Percentiles rank a stretch among this genome's conserved stretches.
Evolutionary conservation across 1,140 invertebrate species (phyloP).

Genomic region (Probaryconus sp.): DNA sequence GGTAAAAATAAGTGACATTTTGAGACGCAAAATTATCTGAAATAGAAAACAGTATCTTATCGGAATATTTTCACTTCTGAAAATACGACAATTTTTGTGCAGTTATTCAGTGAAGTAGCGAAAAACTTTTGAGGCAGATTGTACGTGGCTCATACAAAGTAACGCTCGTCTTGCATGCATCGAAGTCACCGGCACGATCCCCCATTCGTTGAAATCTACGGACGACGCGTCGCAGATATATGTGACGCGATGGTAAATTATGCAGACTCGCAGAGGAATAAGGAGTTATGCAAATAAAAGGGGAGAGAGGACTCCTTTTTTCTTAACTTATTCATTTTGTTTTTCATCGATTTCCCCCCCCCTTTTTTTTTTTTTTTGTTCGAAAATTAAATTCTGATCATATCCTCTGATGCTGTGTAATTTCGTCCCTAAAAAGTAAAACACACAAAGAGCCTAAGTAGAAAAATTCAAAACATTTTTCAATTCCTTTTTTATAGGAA

Average conservation of each 20-base stretch:
- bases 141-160: slow-evolving; percentile 40
- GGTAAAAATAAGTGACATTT: too few relatives aligned
- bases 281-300: slow-evolving; percentile 53
- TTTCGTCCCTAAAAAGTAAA: too few relatives aligned
- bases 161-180: slow-evolving; percentile 54
- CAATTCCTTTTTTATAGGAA: background rate
- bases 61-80: too few relatives aligned
- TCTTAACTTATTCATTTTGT: too few relatives aligned
- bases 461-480: too few relatives aligned
- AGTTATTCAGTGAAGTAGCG: too few relatives aligned
- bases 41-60: too few relatives aligned
- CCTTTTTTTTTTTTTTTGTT: slow-evolving; percentile 15
- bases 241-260: slow-evolving; percentile 52
- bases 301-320: slow-evolving; percentile 12
- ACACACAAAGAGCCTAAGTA: too few relatives aligned
- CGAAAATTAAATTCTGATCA: too few relatives aligned
- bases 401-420: too few relatives aligned
- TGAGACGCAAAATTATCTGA: too few relatives aligned
- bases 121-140: slow-evolving; percentile 39
- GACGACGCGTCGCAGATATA: slow-evolving; percentile 48
- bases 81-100: too few relatives aligned
- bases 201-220: slow-evolving; percentile 53
- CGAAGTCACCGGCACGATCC: slow-evolving; percentile 44
- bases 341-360: background rate
- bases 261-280: slow-evolving; percentile 33